Percentiles rank a stretch among this genome's conserved stretches.
Evolutionary conservation across 2,888 invertebrate genomes (phyloP).

Genomic region (Bedellia somnulentella): DNA sequence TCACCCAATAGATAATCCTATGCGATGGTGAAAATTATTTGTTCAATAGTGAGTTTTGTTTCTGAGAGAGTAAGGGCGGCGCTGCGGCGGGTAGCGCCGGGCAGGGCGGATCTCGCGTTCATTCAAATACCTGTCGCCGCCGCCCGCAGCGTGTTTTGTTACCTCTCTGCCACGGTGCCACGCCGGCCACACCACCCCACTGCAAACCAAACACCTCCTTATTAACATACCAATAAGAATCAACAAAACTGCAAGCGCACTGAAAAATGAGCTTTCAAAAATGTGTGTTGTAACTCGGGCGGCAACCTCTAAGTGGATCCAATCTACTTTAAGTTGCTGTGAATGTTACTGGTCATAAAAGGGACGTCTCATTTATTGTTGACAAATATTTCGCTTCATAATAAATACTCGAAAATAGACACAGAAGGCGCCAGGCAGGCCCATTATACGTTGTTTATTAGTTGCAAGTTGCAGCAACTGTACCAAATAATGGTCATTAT

Average conservation of each 20-base stretch:
- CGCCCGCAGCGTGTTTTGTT: conserved; percentile 36
- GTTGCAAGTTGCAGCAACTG: conserved; percentile 2
- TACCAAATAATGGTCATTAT: background rate
- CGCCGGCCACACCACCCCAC: too few relatives aligned
- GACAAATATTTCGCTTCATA: conserved; percentile 55
- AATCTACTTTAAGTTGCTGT: conserved; percentile 22
- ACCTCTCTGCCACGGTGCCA: conserved; percentile 10
- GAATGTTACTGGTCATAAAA: conserved; percentile 46
- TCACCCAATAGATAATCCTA: conserved; percentile 48
- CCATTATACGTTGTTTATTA: conserved; percentile 33
- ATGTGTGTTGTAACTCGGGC: background rate
- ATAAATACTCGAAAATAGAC: conserved; percentile 32
- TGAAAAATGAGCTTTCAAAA: too few relatives aligned
- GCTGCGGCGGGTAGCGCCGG: conserved; percentile 1
- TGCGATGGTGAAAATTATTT: conserved; percentile 49
- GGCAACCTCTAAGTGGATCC: conserved; percentile 18
- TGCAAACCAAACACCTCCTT: too few relatives aligned
- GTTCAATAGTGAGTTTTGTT: too few relatives aligned
- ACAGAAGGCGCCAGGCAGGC: conserved; percentile 55
- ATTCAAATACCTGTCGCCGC: conserved; percentile 30
- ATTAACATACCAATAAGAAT: too few relatives aligned
- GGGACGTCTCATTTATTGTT: conserved; percentile 57
- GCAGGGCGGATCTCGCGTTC: conserved; percentile 17
- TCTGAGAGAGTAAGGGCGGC: too few relatives aligned
- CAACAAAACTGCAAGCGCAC: too few relatives aligned